Evolutionary conservation across 2,797 vertebrate species (phyloP).

Genomic region (Todus mexicanus): DNA sequence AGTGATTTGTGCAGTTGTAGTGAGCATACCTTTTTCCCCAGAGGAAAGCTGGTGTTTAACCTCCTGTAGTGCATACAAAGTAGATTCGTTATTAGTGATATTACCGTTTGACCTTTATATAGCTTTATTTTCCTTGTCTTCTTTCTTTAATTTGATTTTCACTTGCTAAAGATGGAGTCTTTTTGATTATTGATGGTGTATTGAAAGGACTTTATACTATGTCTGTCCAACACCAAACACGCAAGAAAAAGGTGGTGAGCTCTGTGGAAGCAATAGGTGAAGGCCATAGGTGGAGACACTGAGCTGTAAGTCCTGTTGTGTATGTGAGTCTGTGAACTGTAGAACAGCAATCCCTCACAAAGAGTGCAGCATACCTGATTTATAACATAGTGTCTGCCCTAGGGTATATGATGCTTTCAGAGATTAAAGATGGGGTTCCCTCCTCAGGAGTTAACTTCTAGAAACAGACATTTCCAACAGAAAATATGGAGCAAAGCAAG

Average conservation of each 20-base stretch:
- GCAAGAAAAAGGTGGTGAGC: background rate
- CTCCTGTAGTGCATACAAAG: background rate
- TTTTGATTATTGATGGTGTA: background rate
- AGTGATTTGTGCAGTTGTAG: background rate
- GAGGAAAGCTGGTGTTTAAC: background rate
- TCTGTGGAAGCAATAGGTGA: background rate
- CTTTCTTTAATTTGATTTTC: background rate
- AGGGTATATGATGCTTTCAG: background rate
- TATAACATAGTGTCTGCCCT: rapidly evolving
- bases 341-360: background rate
- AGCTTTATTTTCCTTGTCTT: background rate
- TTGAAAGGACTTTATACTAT: background rate
- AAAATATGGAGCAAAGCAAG: background rate
- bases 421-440: background rate
- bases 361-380: background rate
- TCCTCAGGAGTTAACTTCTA: background rate
- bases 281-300: background rate
- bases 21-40: background rate
- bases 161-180: background rate
- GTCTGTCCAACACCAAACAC: background rate
- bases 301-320: background rate
- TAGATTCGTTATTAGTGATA: background rate
- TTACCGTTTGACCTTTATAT: background rate
- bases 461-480: background rate
- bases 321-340: rapidly evolving